Conservation (phyloP, 2,888 invertebrate species). For the Cloeon dipterum region DNA sequence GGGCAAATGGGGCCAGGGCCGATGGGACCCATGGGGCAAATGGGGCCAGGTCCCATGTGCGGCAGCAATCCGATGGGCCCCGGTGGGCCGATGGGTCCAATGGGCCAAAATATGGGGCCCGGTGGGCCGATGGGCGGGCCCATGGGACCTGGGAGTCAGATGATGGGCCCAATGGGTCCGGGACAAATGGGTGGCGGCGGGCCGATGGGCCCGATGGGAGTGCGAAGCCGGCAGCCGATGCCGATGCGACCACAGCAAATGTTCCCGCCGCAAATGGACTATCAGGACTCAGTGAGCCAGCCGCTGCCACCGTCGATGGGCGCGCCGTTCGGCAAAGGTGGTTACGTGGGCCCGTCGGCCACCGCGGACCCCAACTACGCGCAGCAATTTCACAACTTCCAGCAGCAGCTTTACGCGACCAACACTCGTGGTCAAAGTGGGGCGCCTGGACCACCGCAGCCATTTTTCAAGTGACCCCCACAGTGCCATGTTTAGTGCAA, state of each 20-base stretch:
- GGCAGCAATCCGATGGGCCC: conserved; percentile 16
- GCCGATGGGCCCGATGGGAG: conserved; percentile 14
- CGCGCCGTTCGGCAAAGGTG: conserved; percentile 42
- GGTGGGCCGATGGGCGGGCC: conserved; percentile 11
- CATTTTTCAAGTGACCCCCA: too few species aligned
- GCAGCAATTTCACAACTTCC: conserved; percentile 88
- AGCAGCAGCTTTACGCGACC: conserved; percentile 83
- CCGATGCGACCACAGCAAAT: too few species aligned
- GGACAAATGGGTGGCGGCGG: conserved; percentile 18
- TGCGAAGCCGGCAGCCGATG: too few species aligned
- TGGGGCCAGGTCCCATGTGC: conserved; percentile 17
- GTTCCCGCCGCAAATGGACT: too few species aligned
- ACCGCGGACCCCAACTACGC: conserved; percentile 82
- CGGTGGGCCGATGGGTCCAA: conserved; percentile 17
- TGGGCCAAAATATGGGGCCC: conserved; percentile 10
- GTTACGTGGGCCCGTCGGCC: conserved; percentile 64
- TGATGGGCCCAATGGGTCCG: conserved; percentile 22
- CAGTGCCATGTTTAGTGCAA: too few species aligned
- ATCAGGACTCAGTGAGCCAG: conserved; percentile 44
- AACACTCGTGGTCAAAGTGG: conserved; percentile 42
- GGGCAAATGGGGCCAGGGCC: conserved; percentile 15
- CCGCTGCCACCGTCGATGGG: conserved; percentile 60
- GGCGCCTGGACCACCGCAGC: too few species aligned
- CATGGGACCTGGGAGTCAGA: conserved; percentile 19
- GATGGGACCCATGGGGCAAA: conserved; percentile 20